A percentile compares a stretch with the other conserved stretches of the same genome.
phyloP scores from a whole-genome alignment of 64 coral and sea anemone genomes.

The Anthopleura sola region DNA sequence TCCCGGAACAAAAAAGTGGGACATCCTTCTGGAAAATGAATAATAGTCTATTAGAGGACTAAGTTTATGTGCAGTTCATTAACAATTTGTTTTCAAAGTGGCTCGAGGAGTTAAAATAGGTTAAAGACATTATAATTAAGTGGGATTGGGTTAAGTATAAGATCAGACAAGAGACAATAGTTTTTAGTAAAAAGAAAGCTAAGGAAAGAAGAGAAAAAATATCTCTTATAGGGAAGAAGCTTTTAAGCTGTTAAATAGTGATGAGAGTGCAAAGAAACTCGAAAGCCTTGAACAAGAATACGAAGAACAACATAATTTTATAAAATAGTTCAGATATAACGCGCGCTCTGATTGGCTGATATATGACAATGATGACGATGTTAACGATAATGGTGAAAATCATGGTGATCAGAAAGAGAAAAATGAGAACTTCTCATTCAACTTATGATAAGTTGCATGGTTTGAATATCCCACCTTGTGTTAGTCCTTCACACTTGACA shows the following conservation, averaged over 20 bases:
- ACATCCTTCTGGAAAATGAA: too few relatives aligned
- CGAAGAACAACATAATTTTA: conserved; percentile 13
- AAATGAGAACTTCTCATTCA: too few relatives aligned
- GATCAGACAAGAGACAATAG: conserved; percentile 40
- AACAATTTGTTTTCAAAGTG: conserved; percentile 1
- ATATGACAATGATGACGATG: conserved; percentile 16
- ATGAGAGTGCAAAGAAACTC: background rate
- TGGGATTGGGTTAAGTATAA: conserved; percentile 56
- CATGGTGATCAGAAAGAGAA: too few relatives aligned
- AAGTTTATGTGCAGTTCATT: conserved; percentile 3
- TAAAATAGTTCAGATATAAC: too few relatives aligned
- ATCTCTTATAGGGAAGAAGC: conserved; percentile 13
- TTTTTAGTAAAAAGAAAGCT: conserved; percentile 39
- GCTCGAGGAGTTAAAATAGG: conserved; percentile 17
- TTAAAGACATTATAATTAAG: conserved; percentile 9
- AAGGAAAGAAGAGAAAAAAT: conserved; percentile 41
- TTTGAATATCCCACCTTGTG: too few relatives aligned
- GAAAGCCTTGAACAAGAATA: conserved; percentile 23
- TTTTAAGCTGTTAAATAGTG: background rate
- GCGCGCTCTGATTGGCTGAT: too few relatives aligned
- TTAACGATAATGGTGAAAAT: too few relatives aligned
- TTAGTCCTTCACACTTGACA: background rate
- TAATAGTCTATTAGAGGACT: conserved; percentile 15
- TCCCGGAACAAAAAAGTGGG: conserved; percentile 19
- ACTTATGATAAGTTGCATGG: too few relatives aligned